These are phyloP conservation scores for Zaprionus capensis DNA, from an alignment of 1,140 invertebrate species.

Conservation along the genomic window DNA sequence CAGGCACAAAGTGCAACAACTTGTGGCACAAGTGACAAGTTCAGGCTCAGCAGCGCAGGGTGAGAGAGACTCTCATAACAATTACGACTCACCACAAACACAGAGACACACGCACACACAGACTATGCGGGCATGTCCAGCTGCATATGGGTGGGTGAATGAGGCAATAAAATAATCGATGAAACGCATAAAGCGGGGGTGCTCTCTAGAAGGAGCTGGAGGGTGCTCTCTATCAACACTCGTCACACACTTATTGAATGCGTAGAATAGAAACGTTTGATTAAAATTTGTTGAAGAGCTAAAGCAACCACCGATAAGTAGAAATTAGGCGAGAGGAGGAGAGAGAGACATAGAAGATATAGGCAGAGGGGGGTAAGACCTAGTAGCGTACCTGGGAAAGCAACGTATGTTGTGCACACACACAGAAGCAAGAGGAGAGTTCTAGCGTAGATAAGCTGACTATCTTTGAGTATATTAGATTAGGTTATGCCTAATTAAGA, in stretches of 20 bases:
- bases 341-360: not conserved
- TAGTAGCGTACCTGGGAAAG: not conserved
- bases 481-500: not conserved
- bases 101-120: not conserved
- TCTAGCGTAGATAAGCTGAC: not conserved
- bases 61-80: conserved; percentile 39
- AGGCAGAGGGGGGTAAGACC: not conserved
- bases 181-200: conserved; percentile 12
- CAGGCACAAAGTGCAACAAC: conserved; percentile 52
- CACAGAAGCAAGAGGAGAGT: not conserved
- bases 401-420: not conserved
- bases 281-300: conserved; percentile 26
- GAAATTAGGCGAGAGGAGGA: not conserved
- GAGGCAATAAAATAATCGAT: conserved; percentile 73
- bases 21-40: conserved; percentile 78
- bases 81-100: conserved; percentile 21
- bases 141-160: conserved; percentile 41
- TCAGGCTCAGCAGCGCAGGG: conserved; percentile 11
- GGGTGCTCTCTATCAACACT: conserved; percentile 34
- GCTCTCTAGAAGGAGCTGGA: not conserved
- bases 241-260: conserved; percentile 43
- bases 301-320: conserved; percentile 49
- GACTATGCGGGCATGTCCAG: not conserved
- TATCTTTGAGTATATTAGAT: conserved; percentile 6
- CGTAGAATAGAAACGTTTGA: conserved; percentile 28